Evolutionary conservation across 2,113 vertebrate species (phyloP), one percentile per base, ranked within the genome.

Genomic region (Hemiscyllium ocellatum): DNA sequence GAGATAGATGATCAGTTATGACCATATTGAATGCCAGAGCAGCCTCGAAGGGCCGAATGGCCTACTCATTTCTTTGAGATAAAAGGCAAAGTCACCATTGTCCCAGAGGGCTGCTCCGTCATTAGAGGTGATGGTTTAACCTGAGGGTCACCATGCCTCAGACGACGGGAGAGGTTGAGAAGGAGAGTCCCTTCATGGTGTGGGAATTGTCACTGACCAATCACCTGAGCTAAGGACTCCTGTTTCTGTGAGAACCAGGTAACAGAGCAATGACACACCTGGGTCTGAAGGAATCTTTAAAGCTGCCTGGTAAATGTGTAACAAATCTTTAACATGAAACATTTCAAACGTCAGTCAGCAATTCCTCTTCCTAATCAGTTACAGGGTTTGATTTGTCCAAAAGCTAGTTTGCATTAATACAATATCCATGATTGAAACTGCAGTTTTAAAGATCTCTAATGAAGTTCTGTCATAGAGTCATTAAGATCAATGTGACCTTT

Each of bases 401-500:
- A 52, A 19, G 69, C 22, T 47, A 26, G 66, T 22, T 94, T 42
- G 26, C 1, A 72, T 95, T 72, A 72, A 95, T 76, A 52, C 69
- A n/a, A 66, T 52, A 29, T 15, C 4, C 70, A 95, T 95, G 72
- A 47, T 76, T 6, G 29, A 95, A 72, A 95, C 8, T 72, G 69
- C 13, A 42, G 68, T 24, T 95, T 26, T 50, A 76, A 66, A 95
- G 7, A 8, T 52, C 47, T n/a, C n/a, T 70, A 72, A 72, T 72
- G 37, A 95, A 72, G 47, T 72, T 70, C 42, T 95, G 68, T 29
- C 24, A 1, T 12, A 22, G 20, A 68, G 42, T 52, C 17, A 13
- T 72, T 95, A 72, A 29, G 68, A 72, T 95, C 13, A 12, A 26
- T 72, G 47, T 72, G 68, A 95, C 94, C 94, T 95, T 72, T 52